These are phyloP conservation scores for Illadopsis cleaveri DNA, from an alignment of 2,113 vertebrate genomes.

Conservation along the genomic window DNA sequence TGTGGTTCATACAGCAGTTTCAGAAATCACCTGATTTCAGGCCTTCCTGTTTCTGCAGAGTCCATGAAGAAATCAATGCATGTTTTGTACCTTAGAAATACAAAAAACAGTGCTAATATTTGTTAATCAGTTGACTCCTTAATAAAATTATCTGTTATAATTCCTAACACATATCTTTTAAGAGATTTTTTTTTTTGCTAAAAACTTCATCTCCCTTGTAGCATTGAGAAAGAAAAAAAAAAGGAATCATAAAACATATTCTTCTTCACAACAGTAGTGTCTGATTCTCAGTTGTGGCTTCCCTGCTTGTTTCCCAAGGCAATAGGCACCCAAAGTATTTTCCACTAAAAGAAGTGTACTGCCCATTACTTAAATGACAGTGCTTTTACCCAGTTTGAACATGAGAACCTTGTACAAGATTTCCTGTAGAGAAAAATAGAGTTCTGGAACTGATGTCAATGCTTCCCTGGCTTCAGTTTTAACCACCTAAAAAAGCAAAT, in stretches of 20 bases:
- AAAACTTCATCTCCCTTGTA: background rate
- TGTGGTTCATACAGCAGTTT: background rate
- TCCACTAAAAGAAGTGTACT: background rate
- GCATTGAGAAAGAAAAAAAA: background rate
- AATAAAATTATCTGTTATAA: background rate
- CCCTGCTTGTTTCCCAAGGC: conserved; percentile 12
- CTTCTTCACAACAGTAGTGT: conserved; percentile 23
- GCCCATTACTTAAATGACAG: conserved; percentile 52
- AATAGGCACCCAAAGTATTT: conserved; percentile 7
- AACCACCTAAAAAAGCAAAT: background rate
- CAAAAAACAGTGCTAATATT: background rate
- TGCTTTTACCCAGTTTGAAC: conserved; percentile 48
- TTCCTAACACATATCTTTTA: background rate
- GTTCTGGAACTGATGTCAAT: conserved; percentile 5
- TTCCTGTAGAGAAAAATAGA: conserved; percentile 23
- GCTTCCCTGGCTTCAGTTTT: background rate
- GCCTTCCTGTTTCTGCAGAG: background rate
- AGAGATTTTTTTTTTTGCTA: background rate
- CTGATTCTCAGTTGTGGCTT: background rate
- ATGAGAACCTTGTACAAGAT: background rate
- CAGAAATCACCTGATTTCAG: background rate
- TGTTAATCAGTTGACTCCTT: background rate
- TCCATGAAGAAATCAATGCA: background rate
- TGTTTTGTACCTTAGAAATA: background rate
- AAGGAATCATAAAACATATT: background rate